Evolutionary conservation across 2,797 vertebrate species (phyloP).

Genomic region (Morus bassanus): DNA sequence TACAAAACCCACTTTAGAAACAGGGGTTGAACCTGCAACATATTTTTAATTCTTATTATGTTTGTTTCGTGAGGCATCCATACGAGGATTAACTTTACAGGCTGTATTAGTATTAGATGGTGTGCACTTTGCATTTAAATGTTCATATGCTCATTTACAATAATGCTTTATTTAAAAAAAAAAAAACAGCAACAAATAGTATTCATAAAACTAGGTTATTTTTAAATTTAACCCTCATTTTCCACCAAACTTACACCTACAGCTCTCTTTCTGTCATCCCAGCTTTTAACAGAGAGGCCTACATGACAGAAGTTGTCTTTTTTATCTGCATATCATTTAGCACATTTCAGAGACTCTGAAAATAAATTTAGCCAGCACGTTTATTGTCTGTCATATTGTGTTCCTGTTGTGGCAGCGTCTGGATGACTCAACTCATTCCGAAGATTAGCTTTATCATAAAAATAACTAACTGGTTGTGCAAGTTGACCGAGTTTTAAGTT

Average conservation of each 20-base stretch:
- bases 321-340: neutral
- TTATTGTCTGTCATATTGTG: neutral
- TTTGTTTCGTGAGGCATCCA: neutral
- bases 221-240: neutral
- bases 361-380: neutral
- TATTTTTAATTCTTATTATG: neutral
- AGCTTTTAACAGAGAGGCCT: neutral
- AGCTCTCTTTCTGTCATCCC: neutral
- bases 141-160: neutral
- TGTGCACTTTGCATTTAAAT: neutral
- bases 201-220: neutral
- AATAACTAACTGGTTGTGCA: slow-evolving; percentile 5
- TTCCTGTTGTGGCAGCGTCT: neutral
- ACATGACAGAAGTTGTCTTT: neutral
- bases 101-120: neutral
- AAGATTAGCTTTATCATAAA: slow-evolving; percentile 2
- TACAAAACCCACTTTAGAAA: neutral
- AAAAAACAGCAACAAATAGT: neutral
- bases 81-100: neutral
- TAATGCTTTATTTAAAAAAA: neutral
- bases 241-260: neutral
- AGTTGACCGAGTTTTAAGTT: neutral
- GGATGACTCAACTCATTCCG: neutral
- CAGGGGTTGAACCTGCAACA: neutral
- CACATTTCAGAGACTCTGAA: neutral